A percentile compares a stretch with the other conserved stretches of the same genome.
Evolutionary conservation across 1,140 invertebrate genomes (phyloP).

Genomic region (Luehdorfia chinensis): DNA sequence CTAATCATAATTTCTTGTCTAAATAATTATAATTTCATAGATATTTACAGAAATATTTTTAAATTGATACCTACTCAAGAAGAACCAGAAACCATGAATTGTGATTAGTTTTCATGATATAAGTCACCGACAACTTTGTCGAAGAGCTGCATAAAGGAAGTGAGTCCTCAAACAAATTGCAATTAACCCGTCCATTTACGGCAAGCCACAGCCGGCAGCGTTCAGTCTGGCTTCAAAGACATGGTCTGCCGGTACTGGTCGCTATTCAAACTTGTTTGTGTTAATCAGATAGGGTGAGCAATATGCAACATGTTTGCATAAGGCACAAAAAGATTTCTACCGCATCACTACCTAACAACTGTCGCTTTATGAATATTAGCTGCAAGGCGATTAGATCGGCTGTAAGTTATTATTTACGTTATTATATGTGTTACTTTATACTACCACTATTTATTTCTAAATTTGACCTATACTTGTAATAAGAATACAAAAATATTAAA

Average conservation of each 20-base stretch:
- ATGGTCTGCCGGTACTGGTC: slow-evolving; percentile 17
- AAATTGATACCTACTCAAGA: too few species aligned
- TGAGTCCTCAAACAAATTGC: slow-evolving; percentile 41
- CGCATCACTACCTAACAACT: slow-evolving; percentile 32
- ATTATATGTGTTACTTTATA: too few species aligned
- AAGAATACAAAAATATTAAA: too few species aligned
- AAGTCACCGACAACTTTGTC: too few species aligned
- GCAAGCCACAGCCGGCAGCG: slow-evolving; percentile 37
- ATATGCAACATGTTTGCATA: slow-evolving; percentile 60
- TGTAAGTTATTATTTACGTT: too few species aligned
- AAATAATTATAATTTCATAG: too few species aligned
- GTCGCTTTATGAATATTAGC: slow-evolving; percentile 23
- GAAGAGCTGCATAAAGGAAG: slow-evolving; percentile 33
- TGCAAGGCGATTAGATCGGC: neutral
- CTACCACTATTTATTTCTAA: too few species aligned
- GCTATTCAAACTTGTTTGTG: slow-evolving; percentile 46
- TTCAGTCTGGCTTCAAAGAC: slow-evolving; percentile 26
- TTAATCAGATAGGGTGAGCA: slow-evolving; percentile 57
- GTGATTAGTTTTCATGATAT: too few species aligned
- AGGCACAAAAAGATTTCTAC: slow-evolving; percentile 32
- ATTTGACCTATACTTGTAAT: too few species aligned
- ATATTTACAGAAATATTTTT: too few species aligned
- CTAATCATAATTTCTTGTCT: too few species aligned
- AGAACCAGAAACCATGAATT: too few species aligned
- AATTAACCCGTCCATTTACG: slow-evolving; percentile 48